Evolutionary conservation across 2,888 invertebrate genomes (phyloP).

Genomic region (Acheta domesticus): DNA sequence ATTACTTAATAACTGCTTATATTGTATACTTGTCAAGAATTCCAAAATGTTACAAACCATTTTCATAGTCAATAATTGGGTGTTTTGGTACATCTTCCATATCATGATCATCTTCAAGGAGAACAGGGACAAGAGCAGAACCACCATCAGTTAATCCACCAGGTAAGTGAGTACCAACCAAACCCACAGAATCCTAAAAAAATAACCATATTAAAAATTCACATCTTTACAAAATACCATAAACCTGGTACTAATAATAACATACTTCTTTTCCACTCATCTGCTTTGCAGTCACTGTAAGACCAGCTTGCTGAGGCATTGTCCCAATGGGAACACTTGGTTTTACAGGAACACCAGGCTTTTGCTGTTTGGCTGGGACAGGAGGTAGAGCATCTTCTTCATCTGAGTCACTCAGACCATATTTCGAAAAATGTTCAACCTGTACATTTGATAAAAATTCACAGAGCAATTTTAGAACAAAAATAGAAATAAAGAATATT

Average conservation of each 20-base stretch:
- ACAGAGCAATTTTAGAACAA: conserved; percentile 25
- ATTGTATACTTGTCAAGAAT: too few species aligned
- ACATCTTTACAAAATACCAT: neutral
- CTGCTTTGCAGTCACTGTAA: neutral
- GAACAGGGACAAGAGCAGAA: conserved; percentile 19
- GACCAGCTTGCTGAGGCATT: conserved; percentile 41
- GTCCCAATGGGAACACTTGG: conserved; percentile 44
- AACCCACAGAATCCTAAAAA: conserved; percentile 18
- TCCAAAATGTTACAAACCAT: neutral
- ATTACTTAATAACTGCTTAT: too few species aligned
- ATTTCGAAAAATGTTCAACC: conserved; percentile 94
- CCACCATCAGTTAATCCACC: neutral
- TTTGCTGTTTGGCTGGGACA: conserved; percentile 36
- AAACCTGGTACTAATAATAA: neutral
- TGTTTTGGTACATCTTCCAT: conserved; percentile 32
- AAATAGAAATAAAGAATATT: conserved; percentile 25
- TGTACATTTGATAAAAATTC: conserved; percentile 41
- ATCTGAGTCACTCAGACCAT: conserved; percentile 83
- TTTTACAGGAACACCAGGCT: neutral
- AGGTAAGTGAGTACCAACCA: conserved; percentile 20
- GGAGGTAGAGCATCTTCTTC: conserved; percentile 64
- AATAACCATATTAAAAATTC: neutral
- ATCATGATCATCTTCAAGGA: conserved; percentile 36
- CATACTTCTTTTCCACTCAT: neutral
- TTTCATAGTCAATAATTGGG: conserved; percentile 12